Evolutionary conservation across 2,113 vertebrate genomes (phyloP).

Genomic region (Gymnobelideus leadbeateri): DNA sequence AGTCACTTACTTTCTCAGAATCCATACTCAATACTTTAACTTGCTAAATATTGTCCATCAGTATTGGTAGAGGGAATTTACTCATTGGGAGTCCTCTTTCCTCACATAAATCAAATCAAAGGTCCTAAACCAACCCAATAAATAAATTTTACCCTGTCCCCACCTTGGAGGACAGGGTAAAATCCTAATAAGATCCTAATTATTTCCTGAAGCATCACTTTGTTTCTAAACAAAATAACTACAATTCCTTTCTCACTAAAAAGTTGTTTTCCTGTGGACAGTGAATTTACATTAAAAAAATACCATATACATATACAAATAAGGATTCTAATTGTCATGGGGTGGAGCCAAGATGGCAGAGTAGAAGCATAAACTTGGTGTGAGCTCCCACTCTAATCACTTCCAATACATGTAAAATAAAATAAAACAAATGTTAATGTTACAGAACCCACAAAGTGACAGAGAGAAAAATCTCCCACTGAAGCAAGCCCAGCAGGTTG

Average conservation of each 20-base stretch:
- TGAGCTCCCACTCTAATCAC: too few relatives aligned
- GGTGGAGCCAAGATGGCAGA: too few relatives aligned
- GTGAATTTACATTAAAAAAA: neutral
- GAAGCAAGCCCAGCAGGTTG: too few relatives aligned
- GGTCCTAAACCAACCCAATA: neutral
- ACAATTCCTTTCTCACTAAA: constrained; percentile 1
- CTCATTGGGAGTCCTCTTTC: neutral
- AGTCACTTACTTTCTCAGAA: neutral
- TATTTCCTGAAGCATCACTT: neutral
- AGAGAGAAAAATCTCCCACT: too few relatives aligned
- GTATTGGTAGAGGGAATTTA: neutral
- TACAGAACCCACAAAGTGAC: too few relatives aligned
- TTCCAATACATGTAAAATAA: too few relatives aligned
- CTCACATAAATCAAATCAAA: neutral
- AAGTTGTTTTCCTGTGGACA: neutral
- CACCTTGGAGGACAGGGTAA: neutral
- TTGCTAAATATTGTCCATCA: neutral
- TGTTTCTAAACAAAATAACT: neutral
- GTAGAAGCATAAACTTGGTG: too few relatives aligned
- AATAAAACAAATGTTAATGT: too few relatives aligned
- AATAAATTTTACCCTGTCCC: too few relatives aligned
- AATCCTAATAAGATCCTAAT: neutral
- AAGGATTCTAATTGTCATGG: neutral
- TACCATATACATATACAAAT: neutral
- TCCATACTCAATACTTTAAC: neutral